Conservation (phyloP, 2,113 vertebrate genomes). For the Odontesthes bonariensis region DNA sequence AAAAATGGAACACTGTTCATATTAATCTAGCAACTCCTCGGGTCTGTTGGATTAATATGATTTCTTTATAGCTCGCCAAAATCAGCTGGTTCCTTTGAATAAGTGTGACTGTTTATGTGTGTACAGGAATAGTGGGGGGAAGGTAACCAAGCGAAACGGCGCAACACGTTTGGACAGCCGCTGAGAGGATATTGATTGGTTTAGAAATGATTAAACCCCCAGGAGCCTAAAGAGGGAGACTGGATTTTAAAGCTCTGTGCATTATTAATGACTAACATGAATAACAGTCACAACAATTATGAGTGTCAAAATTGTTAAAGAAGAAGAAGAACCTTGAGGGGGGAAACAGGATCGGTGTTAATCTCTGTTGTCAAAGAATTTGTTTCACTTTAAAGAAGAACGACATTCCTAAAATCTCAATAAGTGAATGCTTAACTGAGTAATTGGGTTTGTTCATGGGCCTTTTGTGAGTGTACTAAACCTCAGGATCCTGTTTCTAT, state of each 20-base stretch:
- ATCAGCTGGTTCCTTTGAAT: neutral
- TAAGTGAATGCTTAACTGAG: no score
- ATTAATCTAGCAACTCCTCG: no score
- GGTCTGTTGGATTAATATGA: conserved; percentile 5
- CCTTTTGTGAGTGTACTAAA: no score
- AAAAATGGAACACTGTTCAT: no score
- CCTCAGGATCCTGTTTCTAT: no score
- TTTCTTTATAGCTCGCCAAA: conserved; percentile 19
- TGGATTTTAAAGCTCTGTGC: conserved; percentile 11
- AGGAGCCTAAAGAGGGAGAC: conserved; percentile 37
- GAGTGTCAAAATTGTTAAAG: conserved; percentile 7
- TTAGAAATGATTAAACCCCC: conserved; percentile 60
- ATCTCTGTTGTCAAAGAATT: neutral
- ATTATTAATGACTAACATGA: conserved; percentile 42
- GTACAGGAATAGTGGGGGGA: conserved; percentile 22
- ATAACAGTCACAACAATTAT: conserved; percentile 6
- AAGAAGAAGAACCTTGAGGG: neutral
- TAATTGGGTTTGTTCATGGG: no score
- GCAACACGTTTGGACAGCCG: conserved; percentile 46
- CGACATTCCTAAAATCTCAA: no score
- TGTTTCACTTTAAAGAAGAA: no score
- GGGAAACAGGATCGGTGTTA: neutral
- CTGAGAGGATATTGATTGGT: conserved; percentile 68
- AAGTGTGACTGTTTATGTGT: conserved; percentile 12
- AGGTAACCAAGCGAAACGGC: conserved; percentile 43